These are phyloP conservation scores for Ctenosaura bakeri DNA, from an alignment of 2,797 vertebrate species.

Conservation along the genomic window DNA sequence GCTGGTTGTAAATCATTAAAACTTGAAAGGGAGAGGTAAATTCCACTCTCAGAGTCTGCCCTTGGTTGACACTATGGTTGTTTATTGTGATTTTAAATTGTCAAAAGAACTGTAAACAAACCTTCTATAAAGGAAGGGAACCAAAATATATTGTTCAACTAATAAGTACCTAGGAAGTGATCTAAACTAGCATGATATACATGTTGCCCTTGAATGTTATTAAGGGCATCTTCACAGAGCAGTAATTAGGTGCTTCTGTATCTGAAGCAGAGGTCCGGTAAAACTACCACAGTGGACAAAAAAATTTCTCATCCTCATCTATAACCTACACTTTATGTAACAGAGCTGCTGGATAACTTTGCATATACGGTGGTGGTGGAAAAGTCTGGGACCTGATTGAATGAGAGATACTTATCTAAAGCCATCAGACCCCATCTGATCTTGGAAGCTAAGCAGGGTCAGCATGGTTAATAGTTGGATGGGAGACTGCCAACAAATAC, in stretches of 20 bases:
- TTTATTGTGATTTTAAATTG: neutral
- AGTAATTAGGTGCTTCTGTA: neutral
- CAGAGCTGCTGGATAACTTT: neutral
- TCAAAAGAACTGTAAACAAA: neutral
- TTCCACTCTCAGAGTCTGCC: neutral
- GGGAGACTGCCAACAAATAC: too few species aligned
- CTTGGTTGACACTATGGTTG: neutral
- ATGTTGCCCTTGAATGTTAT: neutral
- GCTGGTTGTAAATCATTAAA: neutral
- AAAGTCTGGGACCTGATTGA: neutral
- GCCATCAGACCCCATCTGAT: too few species aligned
- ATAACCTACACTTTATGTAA: neutral
- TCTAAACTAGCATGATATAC: neutral
- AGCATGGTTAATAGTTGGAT: too few species aligned
- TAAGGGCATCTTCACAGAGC: neutral
- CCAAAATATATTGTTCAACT: neutral
- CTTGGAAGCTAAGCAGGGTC: too few species aligned
- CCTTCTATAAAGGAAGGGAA: neutral
- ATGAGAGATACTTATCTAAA: neutral
- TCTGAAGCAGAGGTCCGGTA: neutral
- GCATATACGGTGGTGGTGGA: neutral
- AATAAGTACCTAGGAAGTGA: neutral
- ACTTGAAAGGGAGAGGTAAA: slow-evolving; percentile 2
- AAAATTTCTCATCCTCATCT: neutral
- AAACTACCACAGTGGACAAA: neutral